Base-by-base conservation (phyloP, 2,888 invertebrate species). In the Morinoia aosen region DNA sequence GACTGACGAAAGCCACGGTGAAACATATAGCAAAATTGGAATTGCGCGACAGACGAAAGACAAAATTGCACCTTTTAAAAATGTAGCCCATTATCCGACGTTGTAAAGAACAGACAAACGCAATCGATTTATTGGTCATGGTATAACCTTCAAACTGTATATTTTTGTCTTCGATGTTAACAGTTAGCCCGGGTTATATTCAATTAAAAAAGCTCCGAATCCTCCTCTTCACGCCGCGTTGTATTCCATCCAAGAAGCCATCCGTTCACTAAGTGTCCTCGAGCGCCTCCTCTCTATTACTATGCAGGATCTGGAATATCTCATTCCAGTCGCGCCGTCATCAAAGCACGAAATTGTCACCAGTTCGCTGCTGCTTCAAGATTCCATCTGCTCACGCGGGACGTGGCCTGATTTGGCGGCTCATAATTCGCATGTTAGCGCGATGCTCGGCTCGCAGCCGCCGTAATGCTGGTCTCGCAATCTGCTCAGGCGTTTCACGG, bases 401-500 rank as follows among this genome's bases (percentile, higher is more conserved):
- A 33, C 76, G 76, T 33, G 33, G 76, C 33, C 76, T 76, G 76
- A 76, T 76, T 76, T 76, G 25, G 33, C 76, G 19, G 76, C 76
- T 76, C 76, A 76, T 76, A 76, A 76, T 76, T 76, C 76, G 76
- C 76, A 33, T 33, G 76, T 76, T 76, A 76, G 76, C 76, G 76
- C 19, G 19, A 33, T 25, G 76, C 76, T 76, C 33, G 25, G 25
- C 76, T 76, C 76, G 33, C 25, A 76, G 19, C 76, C 25, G 76
- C 76, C 76, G 33, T 76, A 76, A 76, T 76, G 76, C 8, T 16
- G 33, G 76, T 33, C 25, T 76, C 76, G 25, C 76, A 19, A 61
- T 12, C 76, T 76, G 76, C 76, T 76, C 33, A 76, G 76, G 76
- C 76, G 16, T 76, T 33, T 76, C 33, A 19, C 76, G 33, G 76